These are phyloP conservation scores for Plebejus argus DNA, from an alignment of 2,888 invertebrate species.

Conservation along the genomic window DNA sequence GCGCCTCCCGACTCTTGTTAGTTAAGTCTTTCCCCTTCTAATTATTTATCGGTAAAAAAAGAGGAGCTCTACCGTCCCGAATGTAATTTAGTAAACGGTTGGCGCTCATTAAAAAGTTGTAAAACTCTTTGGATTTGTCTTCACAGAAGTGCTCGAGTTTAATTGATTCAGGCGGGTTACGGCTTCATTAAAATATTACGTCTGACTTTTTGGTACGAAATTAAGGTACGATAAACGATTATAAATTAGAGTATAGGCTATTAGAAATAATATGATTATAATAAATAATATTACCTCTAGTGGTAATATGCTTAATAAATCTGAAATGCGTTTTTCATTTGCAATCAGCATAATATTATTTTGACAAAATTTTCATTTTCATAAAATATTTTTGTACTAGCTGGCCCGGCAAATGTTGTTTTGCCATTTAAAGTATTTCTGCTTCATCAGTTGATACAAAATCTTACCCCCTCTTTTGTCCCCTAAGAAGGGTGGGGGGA, in stretches of 20 bases:
- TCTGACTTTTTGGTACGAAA: background rate
- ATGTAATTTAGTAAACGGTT: slow-evolving; percentile 72
- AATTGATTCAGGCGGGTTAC: slow-evolving; percentile 4
- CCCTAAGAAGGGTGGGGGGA: too few species aligned
- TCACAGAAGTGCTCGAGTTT: slow-evolving; percentile 9
- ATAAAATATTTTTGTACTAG: background rate
- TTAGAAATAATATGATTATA: too few species aligned
- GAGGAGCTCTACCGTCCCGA: slow-evolving; percentile 67
- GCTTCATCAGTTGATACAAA: too few species aligned
- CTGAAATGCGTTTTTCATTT: background rate
- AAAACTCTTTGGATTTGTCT: slow-evolving; percentile 56
- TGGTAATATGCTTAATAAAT: background rate
- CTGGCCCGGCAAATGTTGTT: too few species aligned
- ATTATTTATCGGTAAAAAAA: slow-evolving; percentile 68
- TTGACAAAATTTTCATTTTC: background rate
- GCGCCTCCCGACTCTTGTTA: slow-evolving; percentile 72
- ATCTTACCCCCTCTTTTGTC: too few species aligned
- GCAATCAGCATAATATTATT: background rate
- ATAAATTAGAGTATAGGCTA: background rate
- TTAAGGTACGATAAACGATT: background rate
- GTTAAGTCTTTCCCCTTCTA: slow-evolving; percentile 72
- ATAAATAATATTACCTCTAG: too few species aligned
- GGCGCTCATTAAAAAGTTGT: slow-evolving; percentile 77
- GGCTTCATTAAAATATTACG: background rate
- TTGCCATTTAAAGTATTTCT: too few species aligned